phyloP scores from a whole-genome alignment of 2,797 vertebrate genomes.

The Fratercula arctica region DNA sequence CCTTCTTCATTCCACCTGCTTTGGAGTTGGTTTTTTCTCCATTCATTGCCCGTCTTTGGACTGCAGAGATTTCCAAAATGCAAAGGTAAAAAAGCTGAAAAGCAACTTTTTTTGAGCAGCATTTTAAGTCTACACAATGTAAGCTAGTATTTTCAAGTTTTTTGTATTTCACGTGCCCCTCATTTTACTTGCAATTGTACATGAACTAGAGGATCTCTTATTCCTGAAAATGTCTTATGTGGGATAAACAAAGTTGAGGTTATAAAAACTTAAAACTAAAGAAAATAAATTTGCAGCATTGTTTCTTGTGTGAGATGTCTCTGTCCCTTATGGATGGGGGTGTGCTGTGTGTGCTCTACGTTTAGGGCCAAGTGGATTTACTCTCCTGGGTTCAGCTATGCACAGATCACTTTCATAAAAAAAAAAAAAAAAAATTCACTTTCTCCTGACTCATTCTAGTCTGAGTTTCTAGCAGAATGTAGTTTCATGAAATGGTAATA shows the following conservation, averaged over 20 bases:
- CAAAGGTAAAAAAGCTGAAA: conserved; percentile 24
- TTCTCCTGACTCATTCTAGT: background rate
- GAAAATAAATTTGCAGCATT: conserved; percentile 55
- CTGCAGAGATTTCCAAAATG: conserved; percentile 11
- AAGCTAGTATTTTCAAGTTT: background rate
- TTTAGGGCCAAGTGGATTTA: background rate
- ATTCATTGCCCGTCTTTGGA: background rate
- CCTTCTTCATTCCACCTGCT: background rate
- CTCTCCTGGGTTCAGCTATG: background rate
- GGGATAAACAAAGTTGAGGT: conserved; percentile 38
- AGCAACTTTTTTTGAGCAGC: background rate
- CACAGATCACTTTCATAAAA: background rate
- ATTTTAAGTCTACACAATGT: background rate
- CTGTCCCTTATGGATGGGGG: conserved; percentile 31
- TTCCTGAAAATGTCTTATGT: conserved; percentile 19
- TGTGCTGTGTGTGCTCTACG: background rate
- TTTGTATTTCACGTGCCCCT: conserved; percentile 13
- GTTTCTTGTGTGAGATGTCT: conserved; percentile 51
- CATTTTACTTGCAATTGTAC: conserved; percentile 22
- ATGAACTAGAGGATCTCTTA: background rate
- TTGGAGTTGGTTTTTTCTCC: conserved; percentile 8
- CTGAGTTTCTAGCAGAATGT: background rate
- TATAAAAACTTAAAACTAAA: conserved; percentile 35
- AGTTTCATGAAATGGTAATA: background rate
- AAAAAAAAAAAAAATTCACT: background rate